These are phyloP conservation scores for Brenthis daphne DNA, from an alignment of 2,888 invertebrate species.

Conservation along the genomic window DNA sequence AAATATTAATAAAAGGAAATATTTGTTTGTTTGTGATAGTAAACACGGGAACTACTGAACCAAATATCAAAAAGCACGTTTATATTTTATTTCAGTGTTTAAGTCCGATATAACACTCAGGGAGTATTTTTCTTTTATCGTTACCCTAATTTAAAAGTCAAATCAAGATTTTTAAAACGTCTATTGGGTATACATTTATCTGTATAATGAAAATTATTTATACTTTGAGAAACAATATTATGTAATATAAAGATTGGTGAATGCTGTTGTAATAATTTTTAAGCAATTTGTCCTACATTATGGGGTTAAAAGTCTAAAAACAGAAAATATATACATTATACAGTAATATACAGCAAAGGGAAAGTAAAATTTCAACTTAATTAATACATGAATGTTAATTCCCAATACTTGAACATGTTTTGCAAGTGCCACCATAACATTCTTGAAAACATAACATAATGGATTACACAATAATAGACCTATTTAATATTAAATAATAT, in stretches of 20 bases:
- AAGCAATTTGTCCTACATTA: too few species aligned
- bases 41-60: too few species aligned
- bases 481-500: background rate
- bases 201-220: too few species aligned
- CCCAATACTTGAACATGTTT: constrained; percentile 14
- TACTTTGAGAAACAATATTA: too few species aligned
- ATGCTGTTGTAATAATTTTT: too few species aligned
- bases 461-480: constrained; percentile 8
- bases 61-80: too few species aligned
- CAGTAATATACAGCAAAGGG: background rate
- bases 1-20: too few species aligned
- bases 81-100: background rate
- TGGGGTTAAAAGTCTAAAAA: background rate
- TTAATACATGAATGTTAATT: constrained; percentile 18
- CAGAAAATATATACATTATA: constrained; percentile 10
- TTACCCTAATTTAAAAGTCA: too few species aligned
- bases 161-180: too few species aligned
- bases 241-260: too few species aligned
- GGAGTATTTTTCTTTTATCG: background rate
- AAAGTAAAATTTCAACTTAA: constrained; percentile 10
- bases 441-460: background rate
- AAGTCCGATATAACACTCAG: background rate
- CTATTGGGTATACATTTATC: too few species aligned
- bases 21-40: too few species aligned
- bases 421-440: constrained; percentile 14